These are phyloP conservation scores for Synergus gifuensis DNA, from an alignment of 2,888 invertebrate genomes.

Conservation along the genomic window DNA sequence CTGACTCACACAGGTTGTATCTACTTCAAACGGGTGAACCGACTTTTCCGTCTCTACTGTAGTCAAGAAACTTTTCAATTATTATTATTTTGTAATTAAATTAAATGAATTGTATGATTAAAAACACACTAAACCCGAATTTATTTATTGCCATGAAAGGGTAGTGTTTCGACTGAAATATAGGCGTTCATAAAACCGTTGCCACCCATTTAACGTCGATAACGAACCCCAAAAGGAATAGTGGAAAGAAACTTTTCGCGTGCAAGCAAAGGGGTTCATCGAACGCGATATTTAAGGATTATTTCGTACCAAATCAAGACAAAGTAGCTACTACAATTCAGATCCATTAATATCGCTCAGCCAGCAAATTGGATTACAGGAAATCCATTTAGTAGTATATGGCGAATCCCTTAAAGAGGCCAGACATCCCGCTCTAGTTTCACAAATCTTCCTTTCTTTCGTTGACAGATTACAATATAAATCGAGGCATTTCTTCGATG, in stretches of 20 bases:
- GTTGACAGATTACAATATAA: slow-evolving; percentile 62
- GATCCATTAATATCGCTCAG: slow-evolving; percentile 69
- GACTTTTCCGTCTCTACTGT: slow-evolving; percentile 13
- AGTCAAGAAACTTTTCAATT: not conserved
- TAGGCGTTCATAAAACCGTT: not conserved
- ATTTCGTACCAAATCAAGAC: slow-evolving; percentile 60
- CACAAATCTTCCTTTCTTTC: slow-evolving; percentile 57
- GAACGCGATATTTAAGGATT: slow-evolving; percentile 67
- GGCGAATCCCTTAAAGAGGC: slow-evolving; percentile 54
- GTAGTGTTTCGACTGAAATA: not conserved
- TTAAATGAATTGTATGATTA: too few species aligned
- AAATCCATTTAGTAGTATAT: slow-evolving; percentile 66
- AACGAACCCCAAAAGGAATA: not conserved
- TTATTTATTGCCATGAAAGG: not conserved
- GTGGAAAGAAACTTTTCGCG: not conserved
- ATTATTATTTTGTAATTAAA: not conserved
- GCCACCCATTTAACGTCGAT: not conserved
- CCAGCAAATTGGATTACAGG: slow-evolving; percentile 69
- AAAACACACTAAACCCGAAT: not conserved
- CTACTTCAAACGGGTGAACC: slow-evolving; percentile 21
- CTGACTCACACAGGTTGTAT: slow-evolving; percentile 19
- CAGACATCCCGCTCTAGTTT: slow-evolving; percentile 50
- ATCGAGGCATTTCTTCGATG: slow-evolving; percentile 47
- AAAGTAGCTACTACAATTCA: slow-evolving; percentile 57
- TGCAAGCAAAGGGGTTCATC: slow-evolving; percentile 33